Evolutionary conservation across 2,113 vertebrate species (phyloP).

Genomic region (Microcebus jonahi): DNA sequence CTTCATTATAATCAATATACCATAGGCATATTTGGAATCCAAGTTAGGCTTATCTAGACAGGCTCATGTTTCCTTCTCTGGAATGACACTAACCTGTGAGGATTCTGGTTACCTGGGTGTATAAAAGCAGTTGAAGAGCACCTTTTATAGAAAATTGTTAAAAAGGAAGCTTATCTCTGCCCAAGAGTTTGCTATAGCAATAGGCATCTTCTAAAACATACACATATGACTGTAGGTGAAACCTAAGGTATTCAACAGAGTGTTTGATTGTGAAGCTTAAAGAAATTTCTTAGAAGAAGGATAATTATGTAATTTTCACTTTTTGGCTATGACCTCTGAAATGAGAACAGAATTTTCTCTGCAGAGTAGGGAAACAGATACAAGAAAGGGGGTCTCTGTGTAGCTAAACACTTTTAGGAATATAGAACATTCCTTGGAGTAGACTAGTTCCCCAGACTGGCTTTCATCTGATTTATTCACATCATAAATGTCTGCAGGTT

Average conservation of each 20-base stretch:
- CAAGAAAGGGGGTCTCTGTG: background rate
- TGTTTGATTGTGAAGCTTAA: background rate
- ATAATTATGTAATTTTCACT: background rate
- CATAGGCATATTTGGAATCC: background rate
- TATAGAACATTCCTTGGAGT: background rate
- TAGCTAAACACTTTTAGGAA: background rate
- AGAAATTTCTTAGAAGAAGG: background rate
- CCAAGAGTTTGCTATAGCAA: background rate
- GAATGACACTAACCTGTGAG: background rate
- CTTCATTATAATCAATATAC: background rate
- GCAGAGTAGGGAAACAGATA: background rate
- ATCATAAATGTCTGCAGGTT: background rate
- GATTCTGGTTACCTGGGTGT: background rate
- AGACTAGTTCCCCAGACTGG: background rate
- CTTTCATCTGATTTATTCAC: background rate
- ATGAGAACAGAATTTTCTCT: background rate
- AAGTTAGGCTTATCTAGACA: background rate
- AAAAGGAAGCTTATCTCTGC: background rate
- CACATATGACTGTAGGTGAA: background rate
- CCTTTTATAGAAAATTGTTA: background rate
- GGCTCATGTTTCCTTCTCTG: background rate
- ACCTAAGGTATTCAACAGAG: background rate
- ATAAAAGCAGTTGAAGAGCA: background rate
- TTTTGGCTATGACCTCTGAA: background rate
- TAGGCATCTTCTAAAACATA: background rate